These are phyloP conservation scores for Leptopterna dolabrata DNA, from an alignment of 2,888 invertebrate genomes.

Conservation along the genomic window DNA sequence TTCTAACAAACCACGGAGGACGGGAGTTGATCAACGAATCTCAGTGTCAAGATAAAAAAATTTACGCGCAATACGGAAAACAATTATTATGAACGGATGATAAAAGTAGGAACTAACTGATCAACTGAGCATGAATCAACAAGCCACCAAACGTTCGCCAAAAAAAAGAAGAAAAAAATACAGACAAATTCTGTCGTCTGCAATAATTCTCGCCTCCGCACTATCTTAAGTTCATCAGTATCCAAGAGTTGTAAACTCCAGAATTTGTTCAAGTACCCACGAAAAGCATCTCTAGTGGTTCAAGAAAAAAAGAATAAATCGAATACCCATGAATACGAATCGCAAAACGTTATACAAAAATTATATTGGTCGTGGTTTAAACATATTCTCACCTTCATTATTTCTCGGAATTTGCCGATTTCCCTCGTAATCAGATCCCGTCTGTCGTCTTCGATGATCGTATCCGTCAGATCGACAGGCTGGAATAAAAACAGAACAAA, in stretches of 20 bases:
- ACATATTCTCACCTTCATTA: slow-evolving; percentile 84
- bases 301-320: background rate
- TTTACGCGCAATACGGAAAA: too few species aligned
- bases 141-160: too few species aligned
- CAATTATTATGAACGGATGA: too few species aligned
- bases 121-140: too few species aligned
- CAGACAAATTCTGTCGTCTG: too few species aligned
- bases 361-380: background rate
- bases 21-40: too few species aligned
- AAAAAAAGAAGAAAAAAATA: too few species aligned
- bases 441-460: slow-evolving; percentile 95
- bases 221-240: background rate
- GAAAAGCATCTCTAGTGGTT: background rate
- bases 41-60: too few species aligned
- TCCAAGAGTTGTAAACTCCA: background rate
- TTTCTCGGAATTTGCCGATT: slow-evolving; percentile 97
- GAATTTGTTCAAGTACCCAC: background rate
- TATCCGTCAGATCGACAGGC: slow-evolving; percentile 74
- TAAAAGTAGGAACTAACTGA: too few species aligned
- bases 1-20: too few species aligned
- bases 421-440: slow-evolving; percentile 95
- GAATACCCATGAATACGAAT: background rate
- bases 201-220: too few species aligned
- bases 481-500: slow-evolving; percentile 53
- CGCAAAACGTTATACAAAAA: background rate